Base-by-base conservation (phyloP, 2,797 vertebrate species). In the Pseudochirops cupreus region DNA sequence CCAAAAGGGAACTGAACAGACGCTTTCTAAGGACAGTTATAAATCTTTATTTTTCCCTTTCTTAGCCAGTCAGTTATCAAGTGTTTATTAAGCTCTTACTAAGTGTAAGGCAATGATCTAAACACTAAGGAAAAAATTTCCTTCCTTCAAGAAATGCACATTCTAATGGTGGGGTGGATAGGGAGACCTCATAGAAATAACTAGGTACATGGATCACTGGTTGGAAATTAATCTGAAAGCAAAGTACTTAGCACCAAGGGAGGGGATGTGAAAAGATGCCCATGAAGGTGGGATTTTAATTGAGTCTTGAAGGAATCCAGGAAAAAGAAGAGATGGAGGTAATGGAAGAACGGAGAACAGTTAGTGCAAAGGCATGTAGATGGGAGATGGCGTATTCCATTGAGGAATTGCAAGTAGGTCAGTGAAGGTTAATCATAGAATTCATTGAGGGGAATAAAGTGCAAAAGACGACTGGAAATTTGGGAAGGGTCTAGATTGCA, bases 21-120 rank as follows among this genome's bases (percentile, higher is more conserved):
- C 95, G 50, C 1, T 93, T 97, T 91, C 56, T 95, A 97, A 96
- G 0, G 0, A 18, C 4, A 74, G 18, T 53, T 93, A 56, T 58
- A 62, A 87, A 74, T 82, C 0, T 21, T 95, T 67, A 50, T 0
- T 0, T 56, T 93, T 92, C 93, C 56, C n/a, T 46, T 6, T 93
- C 1, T 56, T n/a, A 31, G 31, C 74, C 50, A n/a, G 28, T 90
- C 50, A 82, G n/a, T 39, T 82, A 82, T 39, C 21, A 39, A 82
- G n/a, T 9, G 39, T 82, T 82, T 39, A 74, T 74, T 67, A 74
- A 82, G 74, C 39, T 11, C 18, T 67, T 67, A n/a, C 16, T 74
- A 39, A 82, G 39, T 11, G 2, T 87, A 87, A 87, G 74, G 10
- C 24, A 26, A 50, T 50, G 39, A 46, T 82, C 39, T 12, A 87